These are phyloP conservation scores for Actias luna DNA, from an alignment of 2,888 invertebrate species.

Conservation along the genomic window DNA sequence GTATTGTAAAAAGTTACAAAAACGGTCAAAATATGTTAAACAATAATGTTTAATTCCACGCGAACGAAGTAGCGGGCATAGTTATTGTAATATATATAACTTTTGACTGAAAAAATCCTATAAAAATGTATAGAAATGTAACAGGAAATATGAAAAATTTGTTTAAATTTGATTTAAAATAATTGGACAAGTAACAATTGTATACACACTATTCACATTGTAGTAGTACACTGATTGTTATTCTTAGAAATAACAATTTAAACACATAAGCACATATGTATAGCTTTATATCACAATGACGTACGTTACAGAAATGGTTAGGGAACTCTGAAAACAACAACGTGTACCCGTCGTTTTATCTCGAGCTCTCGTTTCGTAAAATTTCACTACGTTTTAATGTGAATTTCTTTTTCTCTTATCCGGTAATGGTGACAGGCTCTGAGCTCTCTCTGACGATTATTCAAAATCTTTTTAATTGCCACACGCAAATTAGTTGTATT, in stretches of 20 bases:
- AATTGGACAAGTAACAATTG: too few species aligned
- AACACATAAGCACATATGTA: neutral
- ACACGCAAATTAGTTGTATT: conserved; percentile 66
- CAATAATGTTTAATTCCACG: too few species aligned
- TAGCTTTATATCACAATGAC: neutral
- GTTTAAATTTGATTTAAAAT: too few species aligned
- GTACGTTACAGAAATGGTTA: conserved; percentile 16
- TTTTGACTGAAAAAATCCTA: too few species aligned
- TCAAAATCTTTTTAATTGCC: conserved; percentile 68
- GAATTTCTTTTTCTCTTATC: conserved; percentile 56
- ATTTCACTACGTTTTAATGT: conserved; percentile 55
- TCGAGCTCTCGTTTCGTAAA: conserved; percentile 26
- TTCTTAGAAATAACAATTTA: neutral
- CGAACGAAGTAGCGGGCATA: too few species aligned
- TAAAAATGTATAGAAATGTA: too few species aligned
- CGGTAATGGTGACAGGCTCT: conserved; percentile 58
- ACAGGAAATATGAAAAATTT: too few species aligned
- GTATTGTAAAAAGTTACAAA: too few species aligned
- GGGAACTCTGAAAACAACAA: conserved; percentile 11
- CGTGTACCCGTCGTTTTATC: conserved; percentile 18
- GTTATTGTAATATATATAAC: too few species aligned
- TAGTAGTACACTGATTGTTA: neutral
- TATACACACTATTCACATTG: neutral
- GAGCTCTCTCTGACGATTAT: conserved; percentile 50
- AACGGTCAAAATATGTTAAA: too few species aligned